Evolutionary conservation across 2,797 vertebrate genomes (phyloP).

Genomic region (Benthosema pterotum): DNA sequence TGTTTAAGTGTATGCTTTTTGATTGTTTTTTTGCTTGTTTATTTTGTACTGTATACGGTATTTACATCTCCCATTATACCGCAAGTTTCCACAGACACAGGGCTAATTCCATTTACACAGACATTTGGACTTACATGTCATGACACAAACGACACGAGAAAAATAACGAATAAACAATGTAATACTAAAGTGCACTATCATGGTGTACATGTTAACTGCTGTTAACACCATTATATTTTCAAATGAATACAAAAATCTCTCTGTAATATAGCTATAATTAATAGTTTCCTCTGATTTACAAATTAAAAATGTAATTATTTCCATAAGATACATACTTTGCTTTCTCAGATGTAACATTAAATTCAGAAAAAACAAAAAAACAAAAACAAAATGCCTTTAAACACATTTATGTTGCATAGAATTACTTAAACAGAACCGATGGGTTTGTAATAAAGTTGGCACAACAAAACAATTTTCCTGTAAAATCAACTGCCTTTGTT

Average conservation of each 20-base stretch:
- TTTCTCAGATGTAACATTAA: conserved; percentile 66
- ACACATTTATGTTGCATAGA: conserved; percentile 96
- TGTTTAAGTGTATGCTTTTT: conserved; percentile 32
- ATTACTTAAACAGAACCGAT: conserved; percentile 87
- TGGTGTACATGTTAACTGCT: conserved; percentile 60
- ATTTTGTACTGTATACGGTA: conserved; percentile 51
- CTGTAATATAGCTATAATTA: conserved; percentile 48
- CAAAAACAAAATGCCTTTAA: conserved; percentile 73
- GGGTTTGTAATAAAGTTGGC: conserved; percentile 85
- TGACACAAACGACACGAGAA: conserved; percentile 52
- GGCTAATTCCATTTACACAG: conserved; percentile 38
- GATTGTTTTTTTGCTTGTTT: conserved; percentile 22
- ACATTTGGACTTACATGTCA: conserved; percentile 58
- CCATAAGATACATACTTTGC: conserved; percentile 61
- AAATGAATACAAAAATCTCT: conserved; percentile 69
- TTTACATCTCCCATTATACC: conserved; percentile 47
- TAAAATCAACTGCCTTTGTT: conserved; percentile 53
- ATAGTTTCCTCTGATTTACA: conserved; percentile 67
- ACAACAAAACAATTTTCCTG: conserved; percentile 76
- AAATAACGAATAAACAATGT: conserved; percentile 47
- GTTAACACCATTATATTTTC: conserved; percentile 60
- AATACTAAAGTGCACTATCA: conserved; percentile 82
- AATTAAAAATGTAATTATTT: conserved; percentile 63
- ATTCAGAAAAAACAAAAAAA: too few relatives aligned
- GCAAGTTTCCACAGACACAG: conserved; percentile 57